Conservation (phyloP, 2,888 invertebrate species). For the Trichopria drosophilae region DNA sequence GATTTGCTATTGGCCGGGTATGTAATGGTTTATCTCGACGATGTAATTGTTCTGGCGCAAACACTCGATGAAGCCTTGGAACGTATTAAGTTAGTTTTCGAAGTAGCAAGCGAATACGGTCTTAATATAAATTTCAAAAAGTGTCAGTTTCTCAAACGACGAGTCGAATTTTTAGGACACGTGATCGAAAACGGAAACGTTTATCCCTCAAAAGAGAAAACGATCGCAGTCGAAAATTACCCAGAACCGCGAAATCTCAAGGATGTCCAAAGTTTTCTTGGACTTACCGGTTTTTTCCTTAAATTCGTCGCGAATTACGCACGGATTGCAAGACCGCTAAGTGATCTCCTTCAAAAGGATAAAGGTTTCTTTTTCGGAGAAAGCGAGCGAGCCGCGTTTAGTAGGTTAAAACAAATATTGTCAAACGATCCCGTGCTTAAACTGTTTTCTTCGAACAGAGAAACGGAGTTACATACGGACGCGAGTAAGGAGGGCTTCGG, state of each 20-base stretch:
- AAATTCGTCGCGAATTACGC: too few species aligned
- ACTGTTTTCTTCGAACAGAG: slow-evolving; percentile 30
- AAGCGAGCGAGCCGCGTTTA: slow-evolving; percentile 11
- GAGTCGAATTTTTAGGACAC: slow-evolving; percentile 16
- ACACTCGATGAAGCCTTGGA: slow-evolving; percentile 4
- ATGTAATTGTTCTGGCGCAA: slow-evolving; percentile 6
- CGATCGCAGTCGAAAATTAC: slow-evolving; percentile 12
- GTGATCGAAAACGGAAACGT: slow-evolving; percentile 16
- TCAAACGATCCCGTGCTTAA: slow-evolving; percentile 32
- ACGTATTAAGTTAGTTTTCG: neutral
- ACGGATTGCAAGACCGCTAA: slow-evolving; percentile 20
- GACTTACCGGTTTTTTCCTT: too few species aligned
- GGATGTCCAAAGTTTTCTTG: too few species aligned
- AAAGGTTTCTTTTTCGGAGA: slow-evolving; percentile 8
- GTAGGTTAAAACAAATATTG: slow-evolving; percentile 10
- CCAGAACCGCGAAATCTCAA: slow-evolving; percentile 11
- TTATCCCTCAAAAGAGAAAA: slow-evolving; percentile 15
- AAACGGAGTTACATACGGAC: slow-evolving; percentile 33
- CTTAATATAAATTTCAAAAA: slow-evolving; percentile 18
- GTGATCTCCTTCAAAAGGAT: slow-evolving; percentile 17
- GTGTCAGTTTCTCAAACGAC: slow-evolving; percentile 14
- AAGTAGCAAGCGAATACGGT: slow-evolving; percentile 11
- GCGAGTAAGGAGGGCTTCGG: slow-evolving; percentile 31
- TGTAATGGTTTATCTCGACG: slow-evolving; percentile 14
- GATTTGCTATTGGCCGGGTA: neutral